A percentile compares a stretch with the other conserved stretches of the same genome.
Evolutionary conservation across 2,113 vertebrate genomes (phyloP).

Genomic region (Coptodon rendalli): DNA sequence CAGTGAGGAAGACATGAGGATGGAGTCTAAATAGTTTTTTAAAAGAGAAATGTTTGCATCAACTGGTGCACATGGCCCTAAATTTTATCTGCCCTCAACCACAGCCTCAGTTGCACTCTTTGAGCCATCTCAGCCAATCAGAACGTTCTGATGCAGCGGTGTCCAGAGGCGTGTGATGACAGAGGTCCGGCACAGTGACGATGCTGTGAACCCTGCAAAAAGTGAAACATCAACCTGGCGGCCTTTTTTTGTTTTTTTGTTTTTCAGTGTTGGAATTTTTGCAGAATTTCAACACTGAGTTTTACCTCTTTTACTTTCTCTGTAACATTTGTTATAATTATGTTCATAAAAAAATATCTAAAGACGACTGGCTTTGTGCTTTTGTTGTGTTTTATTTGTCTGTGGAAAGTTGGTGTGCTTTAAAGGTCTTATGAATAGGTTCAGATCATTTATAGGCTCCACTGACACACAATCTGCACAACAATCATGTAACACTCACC

Average conservation of each 20-base stretch:
- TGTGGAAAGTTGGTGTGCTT: neutral
- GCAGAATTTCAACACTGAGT: neutral
- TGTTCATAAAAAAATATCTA: neutral
- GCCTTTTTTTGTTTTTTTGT: neutral
- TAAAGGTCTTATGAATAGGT: neutral
- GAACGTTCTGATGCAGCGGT: neutral
- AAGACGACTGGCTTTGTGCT: neutral
- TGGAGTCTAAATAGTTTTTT: neutral
- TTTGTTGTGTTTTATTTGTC: neutral
- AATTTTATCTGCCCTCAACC: neutral
- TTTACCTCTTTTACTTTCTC: neutral
- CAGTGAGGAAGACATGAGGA: rapidly evolving
- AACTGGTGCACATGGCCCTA: neutral
- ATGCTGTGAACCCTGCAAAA: neutral
- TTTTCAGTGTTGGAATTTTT: neutral
- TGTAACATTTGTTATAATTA: neutral
- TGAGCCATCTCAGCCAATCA: neutral
- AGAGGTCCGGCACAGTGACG: constrained; percentile 11
- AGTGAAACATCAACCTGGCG: neutral
- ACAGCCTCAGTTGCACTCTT: neutral
- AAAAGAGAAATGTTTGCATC: neutral
- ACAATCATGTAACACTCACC: neutral
- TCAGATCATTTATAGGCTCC: neutral
- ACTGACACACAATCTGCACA: neutral
- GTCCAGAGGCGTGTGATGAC: neutral